Base-by-base conservation (phyloP, 2,888 invertebrate genomes). In the Harpagoxenus sublaevis region DNA sequence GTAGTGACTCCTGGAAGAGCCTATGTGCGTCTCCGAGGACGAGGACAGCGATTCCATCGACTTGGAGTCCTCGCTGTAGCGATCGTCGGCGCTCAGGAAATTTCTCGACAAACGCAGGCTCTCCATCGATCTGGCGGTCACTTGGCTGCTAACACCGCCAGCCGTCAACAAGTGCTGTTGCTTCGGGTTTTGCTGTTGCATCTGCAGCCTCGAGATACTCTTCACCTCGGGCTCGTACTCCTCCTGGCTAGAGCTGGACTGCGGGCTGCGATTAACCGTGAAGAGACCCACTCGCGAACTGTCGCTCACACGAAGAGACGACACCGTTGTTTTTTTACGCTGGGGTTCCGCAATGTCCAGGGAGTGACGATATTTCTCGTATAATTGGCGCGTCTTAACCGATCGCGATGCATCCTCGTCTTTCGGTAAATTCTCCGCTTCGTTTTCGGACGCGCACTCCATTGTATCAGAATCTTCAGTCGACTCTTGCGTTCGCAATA, bases 171-270 rank as follows among this genome's bases (percentile, higher is more conserved):
- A 89, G 23, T 93, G 92, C 51, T 93, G 92, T 93, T 89, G 71
- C 45, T 79, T 81, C 18, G 78, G 83, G 6, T 53, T 81, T 9
- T 88, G 84, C 15, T 88, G 86, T n/a, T 83, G 28, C 94, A 95
- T 84, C 95, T 95, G 87, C 55, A 89, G 51, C 66, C 90, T 77
- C 86, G 89, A 28, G 90, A 93, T 84, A n/a, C 89, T 90, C 74
- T 96, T 96, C 51, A 96, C 95, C 90, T 97, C 97, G 53, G 96
- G 96, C 85, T 96, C 96, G 90, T 96, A 96, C 90, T 97, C 97
- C 93, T 97, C 97, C 93, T 97, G 97, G 86, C 97, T 97, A 45
- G 97, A 97, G 92, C 97, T 97, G 1, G 97, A 97, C 83, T 96
- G 96, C 12, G 96, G 96, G 84, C 96, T 96, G 45, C 96, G 95